Evolutionary conservation across 92 coral and sea anemone species (phyloP).

Genomic region (Zoanthus sansibaricus): DNA sequence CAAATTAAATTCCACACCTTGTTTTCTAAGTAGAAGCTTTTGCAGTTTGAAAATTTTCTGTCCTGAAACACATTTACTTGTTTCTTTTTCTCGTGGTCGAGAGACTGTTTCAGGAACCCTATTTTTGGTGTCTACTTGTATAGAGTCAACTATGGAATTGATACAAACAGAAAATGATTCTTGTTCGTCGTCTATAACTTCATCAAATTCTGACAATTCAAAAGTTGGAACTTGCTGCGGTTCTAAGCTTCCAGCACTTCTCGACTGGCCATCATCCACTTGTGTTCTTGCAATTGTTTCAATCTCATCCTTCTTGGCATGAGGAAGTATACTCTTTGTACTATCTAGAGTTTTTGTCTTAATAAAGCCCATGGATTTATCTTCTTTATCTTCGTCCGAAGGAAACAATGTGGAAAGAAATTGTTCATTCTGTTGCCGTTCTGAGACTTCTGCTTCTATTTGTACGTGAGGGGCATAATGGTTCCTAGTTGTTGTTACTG

Average conservation of each 20-base stretch:
- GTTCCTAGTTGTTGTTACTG: not conserved
- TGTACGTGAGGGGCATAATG: not conserved
- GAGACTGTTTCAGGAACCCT: not conserved
- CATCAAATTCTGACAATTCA: constrained; percentile 37
- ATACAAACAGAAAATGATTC: constrained; percentile 35
- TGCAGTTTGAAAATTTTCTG: not conserved
- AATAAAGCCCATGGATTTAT: not conserved
- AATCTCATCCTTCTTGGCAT: constrained; percentile 13
- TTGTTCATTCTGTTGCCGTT: not conserved
- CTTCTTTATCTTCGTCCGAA: not conserved
- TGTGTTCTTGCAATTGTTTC: constrained; percentile 3
- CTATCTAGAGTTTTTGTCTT: not conserved
- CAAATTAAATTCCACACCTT: not conserved
- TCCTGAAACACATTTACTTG: not conserved
- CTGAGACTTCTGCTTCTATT: not conserved
- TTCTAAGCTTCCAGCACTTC: not conserved
- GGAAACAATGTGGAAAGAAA: not conserved
- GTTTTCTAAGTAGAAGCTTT: not conserved
- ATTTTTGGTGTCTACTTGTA: constrained; percentile 4
- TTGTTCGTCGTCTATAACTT: not conserved
- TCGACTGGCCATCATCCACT: not conserved
- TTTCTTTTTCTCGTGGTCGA: not conserved
- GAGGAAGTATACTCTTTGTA: constrained; percentile 14
- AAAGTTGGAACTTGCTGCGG: constrained; percentile 26
- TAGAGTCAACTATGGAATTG: constrained; percentile 16